Conservation (phyloP, 2,888 invertebrate genomes). For the Punctoribates punctum region DNA sequence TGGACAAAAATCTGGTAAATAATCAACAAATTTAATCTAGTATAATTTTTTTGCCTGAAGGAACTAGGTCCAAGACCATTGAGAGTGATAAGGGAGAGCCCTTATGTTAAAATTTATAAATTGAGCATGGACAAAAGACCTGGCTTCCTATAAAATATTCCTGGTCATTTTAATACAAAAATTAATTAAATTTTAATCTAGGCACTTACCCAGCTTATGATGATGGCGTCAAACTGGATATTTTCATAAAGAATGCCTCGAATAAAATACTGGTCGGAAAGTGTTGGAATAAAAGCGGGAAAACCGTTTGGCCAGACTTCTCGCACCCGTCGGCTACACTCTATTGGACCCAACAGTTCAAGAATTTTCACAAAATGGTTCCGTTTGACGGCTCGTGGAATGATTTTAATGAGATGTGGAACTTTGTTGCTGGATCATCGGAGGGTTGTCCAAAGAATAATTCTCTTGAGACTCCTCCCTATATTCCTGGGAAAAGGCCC, state of each 20-base stretch:
- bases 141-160: too few relatives aligned
- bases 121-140: too few relatives aligned
- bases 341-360: slow-evolving; percentile 50
- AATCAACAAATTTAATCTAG: slow-evolving; percentile 62
- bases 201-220: slow-evolving; percentile 72
- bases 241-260: slow-evolving; percentile 68
- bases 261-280: slow-evolving; percentile 68
- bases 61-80: too few relatives aligned
- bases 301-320: slow-evolving; percentile 50
- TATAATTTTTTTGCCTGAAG: too few relatives aligned
- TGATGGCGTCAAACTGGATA: slow-evolving; percentile 65
- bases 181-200: too few relatives aligned
- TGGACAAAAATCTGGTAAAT: slow-evolving; percentile 59
- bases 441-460: slow-evolving; percentile 57
- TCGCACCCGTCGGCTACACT: slow-evolving; percentile 48
- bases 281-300: slow-evolving; percentile 56
- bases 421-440: slow-evolving; percentile 63
- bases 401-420: slow-evolving; percentile 79
- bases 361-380: slow-evolving; percentile 48
- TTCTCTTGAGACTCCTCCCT: slow-evolving; percentile 65
- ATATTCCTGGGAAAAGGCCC: slow-evolving; percentile 51
- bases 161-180: too few relatives aligned
- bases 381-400: slow-evolving; percentile 55
- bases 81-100: too few relatives aligned
- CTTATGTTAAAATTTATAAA: too few relatives aligned